phyloP scores from a whole-genome alignment of 1,140 invertebrate genomes.

The Drosophila sucinea region DNA sequence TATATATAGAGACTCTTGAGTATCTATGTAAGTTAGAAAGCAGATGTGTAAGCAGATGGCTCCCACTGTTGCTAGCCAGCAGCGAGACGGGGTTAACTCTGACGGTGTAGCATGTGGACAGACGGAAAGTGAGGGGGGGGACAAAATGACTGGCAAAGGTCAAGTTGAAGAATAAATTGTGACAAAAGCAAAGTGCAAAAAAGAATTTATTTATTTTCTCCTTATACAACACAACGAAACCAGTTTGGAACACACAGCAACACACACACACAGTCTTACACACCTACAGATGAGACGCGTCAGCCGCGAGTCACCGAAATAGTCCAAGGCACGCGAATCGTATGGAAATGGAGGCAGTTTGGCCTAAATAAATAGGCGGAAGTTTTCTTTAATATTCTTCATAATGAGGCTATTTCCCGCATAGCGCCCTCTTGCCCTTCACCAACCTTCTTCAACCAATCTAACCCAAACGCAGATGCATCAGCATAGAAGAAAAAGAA shows the following conservation, averaged over 20 bases:
- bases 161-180: slow-evolving; percentile 54
- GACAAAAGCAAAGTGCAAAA: slow-evolving; percentile 48
- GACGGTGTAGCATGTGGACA: background rate
- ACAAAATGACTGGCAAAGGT: slow-evolving; percentile 37
- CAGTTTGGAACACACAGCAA: slow-evolving; percentile 24
- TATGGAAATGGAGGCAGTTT: slow-evolving; percentile 4
- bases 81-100: background rate
- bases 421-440: background rate
- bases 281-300: background rate
- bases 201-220: slow-evolving; percentile 16
- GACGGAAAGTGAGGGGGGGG: background rate
- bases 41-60: background rate
- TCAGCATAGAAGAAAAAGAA: background rate
- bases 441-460: no score
- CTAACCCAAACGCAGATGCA: background rate
- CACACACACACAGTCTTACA: slow-evolving; percentile 8
- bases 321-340: slow-evolving; percentile 30
- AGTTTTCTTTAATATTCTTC: slow-evolving; percentile 1
- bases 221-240: slow-evolving; percentile 24
- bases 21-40: background rate
- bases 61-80: background rate
- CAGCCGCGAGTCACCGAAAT: slow-evolving; percentile 21
- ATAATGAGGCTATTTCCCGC: background rate
- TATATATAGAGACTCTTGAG: background rate
- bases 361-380: slow-evolving; percentile 22